Percentiles rank a stretch among this genome's conserved stretches.
Conservation (phyloP, 2,113 vertebrate species). For the Rattus norvegicus region GRCr8 NC_086024.1:83980501-83981000, state of each 20-base stretch:
- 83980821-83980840: background rate
- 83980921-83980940: background rate
- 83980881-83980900: background rate
- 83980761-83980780: background rate
- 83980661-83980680: too few relatives aligned
- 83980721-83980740: background rate
- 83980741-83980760: background rate
- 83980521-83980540: too few relatives aligned
- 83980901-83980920: background rate
- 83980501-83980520: too few relatives aligned
- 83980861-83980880: background rate
- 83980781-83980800: background rate
- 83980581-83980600: too few relatives aligned
- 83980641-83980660: too few relatives aligned
- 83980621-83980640: too few relatives aligned
- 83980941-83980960: background rate
- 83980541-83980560: too few relatives aligned
- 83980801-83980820: too few relatives aligned
- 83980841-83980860: too few relatives aligned
- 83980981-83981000: conserved; percentile 19
- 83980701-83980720: background rate
- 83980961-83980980: background rate
- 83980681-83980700: conserved; percentile 4
- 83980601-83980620: too few relatives aligned
- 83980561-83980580: too few relatives aligned